These are phyloP conservation scores for Lacerta viridis DNA, from an alignment of 2,797 vertebrate genomes.

Conservation along the genomic window DNA sequence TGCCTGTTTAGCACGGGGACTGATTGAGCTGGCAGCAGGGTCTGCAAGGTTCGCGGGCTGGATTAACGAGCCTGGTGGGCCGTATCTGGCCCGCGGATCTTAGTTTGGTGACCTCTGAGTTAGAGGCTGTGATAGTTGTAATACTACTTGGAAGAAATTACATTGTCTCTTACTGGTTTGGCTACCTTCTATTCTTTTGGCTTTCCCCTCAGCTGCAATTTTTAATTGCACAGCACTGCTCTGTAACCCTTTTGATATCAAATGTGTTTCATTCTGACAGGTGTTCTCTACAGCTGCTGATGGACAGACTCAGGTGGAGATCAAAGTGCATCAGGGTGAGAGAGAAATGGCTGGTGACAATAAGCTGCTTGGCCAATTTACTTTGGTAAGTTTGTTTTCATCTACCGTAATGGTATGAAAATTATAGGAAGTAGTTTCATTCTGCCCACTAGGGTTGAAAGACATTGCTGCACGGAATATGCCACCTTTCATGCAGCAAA, in stretches of 20 bases:
- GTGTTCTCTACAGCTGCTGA: conserved; percentile 99
- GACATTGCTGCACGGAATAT: neutral
- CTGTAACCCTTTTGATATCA: neutral
- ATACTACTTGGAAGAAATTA: neutral
- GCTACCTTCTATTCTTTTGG: neutral
- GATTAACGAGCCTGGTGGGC: no score
- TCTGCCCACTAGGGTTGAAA: neutral
- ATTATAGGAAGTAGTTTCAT: neutral
- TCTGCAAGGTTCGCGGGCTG: no score
- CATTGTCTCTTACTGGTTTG: neutral
- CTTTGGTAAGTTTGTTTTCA: conserved; percentile 82
- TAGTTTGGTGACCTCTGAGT: no score
- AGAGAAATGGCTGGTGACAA: conserved; percentile 98
- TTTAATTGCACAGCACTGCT: neutral
- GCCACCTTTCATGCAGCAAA: neutral
- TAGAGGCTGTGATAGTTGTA: no score
- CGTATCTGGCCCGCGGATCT: no score
- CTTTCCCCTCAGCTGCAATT: neutral
- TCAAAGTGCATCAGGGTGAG: conserved; percentile 98
- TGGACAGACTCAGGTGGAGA: conserved; percentile 98
- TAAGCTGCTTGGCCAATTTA: conserved; percentile 97
- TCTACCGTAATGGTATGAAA: neutral
- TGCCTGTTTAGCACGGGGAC: no score
- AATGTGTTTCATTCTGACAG: conserved; percentile 73
- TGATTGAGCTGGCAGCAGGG: no score